Conservation (phyloP, 2,113 vertebrate species). For the Tylochromis polylepis region DNA sequence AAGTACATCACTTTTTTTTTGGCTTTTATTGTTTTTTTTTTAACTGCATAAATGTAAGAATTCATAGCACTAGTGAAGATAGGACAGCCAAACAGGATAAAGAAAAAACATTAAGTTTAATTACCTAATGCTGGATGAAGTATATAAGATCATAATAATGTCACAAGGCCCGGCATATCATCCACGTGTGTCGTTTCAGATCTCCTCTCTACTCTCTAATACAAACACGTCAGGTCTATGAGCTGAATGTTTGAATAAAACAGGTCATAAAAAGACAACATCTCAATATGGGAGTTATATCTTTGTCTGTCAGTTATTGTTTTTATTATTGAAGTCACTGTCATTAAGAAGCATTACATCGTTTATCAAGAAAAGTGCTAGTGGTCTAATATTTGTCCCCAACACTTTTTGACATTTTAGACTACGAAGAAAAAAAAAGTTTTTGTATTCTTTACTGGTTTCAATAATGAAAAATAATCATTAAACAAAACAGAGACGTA, state of each 20-base stretch:
- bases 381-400: not conserved
- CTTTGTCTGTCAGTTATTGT: not conserved
- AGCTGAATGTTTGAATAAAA: not conserved
- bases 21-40: not conserved
- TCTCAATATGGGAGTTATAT: not conserved
- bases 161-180: not conserved
- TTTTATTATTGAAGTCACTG: not conserved
- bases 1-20: not conserved
- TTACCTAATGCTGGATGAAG: constrained; percentile 36
- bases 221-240: not conserved
- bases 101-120: constrained; percentile 32
- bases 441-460: not conserved
- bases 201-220: not conserved
- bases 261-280: not conserved
- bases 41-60: not conserved
- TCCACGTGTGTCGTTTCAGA: not conserved
- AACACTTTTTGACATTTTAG: not conserved
- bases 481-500: not conserved
- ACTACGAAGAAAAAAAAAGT: not conserved
- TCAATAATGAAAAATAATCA: not conserved
- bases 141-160: constrained; percentile 46
- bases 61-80: not conserved
- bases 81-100: not conserved
- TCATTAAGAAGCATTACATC: not conserved
- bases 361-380: not conserved